These are phyloP conservation scores for Drosophila histrio DNA, from an alignment of 2,888 invertebrate genomes.

Conservation along the genomic window DNA sequence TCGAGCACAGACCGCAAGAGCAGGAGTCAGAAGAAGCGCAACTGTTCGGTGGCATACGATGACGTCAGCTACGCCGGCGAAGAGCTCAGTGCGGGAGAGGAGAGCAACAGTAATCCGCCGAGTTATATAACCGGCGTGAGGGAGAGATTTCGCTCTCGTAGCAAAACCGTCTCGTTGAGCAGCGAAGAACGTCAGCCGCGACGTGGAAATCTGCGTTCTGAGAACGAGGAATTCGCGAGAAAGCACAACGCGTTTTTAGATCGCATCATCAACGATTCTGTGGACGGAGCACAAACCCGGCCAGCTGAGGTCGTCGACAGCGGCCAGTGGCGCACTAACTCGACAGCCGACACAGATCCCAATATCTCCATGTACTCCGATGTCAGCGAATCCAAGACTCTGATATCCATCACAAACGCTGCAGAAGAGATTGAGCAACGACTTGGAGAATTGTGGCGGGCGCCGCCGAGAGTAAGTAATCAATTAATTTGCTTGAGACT, in stretches of 20 bases:
- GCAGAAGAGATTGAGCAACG: slow-evolving; percentile 46
- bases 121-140: background rate
- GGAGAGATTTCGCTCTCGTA: slow-evolving; percentile 67
- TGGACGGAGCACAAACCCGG: slow-evolving; percentile 17
- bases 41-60: slow-evolving; percentile 48
- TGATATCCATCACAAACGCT: slow-evolving; percentile 7
- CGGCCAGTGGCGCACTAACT: slow-evolving; percentile 43
- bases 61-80: slow-evolving; percentile 9
- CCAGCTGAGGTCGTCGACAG: slow-evolving; percentile 1
- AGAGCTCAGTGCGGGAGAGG: slow-evolving; percentile 49
- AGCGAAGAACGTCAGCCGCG: slow-evolving; percentile 59
- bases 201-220: slow-evolving; percentile 86
- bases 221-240: slow-evolving; percentile 87
- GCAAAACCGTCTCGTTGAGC: slow-evolving; percentile 74
- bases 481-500: background rate
- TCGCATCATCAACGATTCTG: slow-evolving; percentile 83
- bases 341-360: slow-evolving; percentile 37
- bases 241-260: slow-evolving; percentile 87
- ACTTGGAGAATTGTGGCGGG: slow-evolving; percentile 65
- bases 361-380: slow-evolving; percentile 52
- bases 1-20: background rate
- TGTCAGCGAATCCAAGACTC: slow-evolving; percentile 42
- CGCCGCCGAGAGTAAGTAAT: slow-evolving; percentile 76
- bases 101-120: slow-evolving; percentile 41
- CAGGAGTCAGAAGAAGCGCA: slow-evolving; percentile 20